A percentile compares a stretch with the other conserved stretches of the same genome.
phyloP scores from a whole-genome alignment of 2,888 invertebrate species.

The Plutella xylostella region DNA sequence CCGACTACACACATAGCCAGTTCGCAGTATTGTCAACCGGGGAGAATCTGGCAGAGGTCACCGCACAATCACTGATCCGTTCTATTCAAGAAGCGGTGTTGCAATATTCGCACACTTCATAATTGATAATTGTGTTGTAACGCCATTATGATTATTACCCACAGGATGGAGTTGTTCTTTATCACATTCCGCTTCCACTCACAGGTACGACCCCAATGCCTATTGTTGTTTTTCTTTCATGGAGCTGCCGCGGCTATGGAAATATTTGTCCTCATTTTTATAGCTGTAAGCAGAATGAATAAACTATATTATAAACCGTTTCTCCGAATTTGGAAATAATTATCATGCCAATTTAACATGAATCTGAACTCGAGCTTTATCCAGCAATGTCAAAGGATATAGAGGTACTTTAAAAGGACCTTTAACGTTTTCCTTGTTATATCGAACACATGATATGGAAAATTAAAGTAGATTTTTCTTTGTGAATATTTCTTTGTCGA shows the following conservation, averaged over 20 bases:
- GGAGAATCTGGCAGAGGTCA: constrained; percentile 13
- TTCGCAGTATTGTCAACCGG: too few species aligned
- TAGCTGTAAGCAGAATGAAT: too few species aligned
- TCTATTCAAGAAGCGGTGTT: constrained; percentile 22
- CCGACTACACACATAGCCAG: too few species aligned
- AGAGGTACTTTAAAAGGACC: too few species aligned
- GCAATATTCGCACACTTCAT: constrained; percentile 41
- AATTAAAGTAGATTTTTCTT: neutral
- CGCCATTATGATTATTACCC: constrained; percentile 52
- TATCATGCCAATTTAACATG: too few species aligned
- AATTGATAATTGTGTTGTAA: constrained; percentile 56
- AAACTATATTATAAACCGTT: too few species aligned
- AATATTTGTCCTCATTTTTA: too few species aligned
- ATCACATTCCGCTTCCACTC: neutral
- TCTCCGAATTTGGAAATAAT: too few species aligned
- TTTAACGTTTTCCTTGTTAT: neutral
- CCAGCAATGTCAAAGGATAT: too few species aligned
- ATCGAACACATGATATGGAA: neutral
- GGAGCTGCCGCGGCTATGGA: neutral
- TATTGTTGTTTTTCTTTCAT: neutral
- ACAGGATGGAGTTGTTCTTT: constrained; percentile 24
- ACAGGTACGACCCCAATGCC: neutral
- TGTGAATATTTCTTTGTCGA: neutral
- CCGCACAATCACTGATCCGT: constrained; percentile 22
- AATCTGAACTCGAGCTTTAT: too few species aligned